Conservation (phyloP, 2,797 vertebrate genomes). For the Saxicola maurus region DNA sequence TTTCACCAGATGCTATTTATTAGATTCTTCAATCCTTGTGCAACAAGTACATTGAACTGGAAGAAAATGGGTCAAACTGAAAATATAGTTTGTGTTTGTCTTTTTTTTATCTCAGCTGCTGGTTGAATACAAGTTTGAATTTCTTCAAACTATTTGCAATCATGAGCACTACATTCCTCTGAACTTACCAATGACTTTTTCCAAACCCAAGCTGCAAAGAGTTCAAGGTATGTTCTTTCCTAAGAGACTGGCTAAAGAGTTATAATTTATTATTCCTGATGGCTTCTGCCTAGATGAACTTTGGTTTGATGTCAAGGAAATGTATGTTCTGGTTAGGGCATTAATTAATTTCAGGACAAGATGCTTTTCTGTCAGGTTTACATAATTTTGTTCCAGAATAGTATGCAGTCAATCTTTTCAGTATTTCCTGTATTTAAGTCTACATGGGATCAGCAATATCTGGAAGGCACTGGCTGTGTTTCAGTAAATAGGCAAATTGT, state of each 20-base stretch:
- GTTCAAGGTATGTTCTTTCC: conserved; percentile 83
- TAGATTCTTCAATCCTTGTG: background rate
- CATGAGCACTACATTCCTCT: conserved; percentile 97
- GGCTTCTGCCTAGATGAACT: background rate
- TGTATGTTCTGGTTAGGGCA: background rate
- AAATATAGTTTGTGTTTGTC: background rate
- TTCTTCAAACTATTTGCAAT: conserved; percentile 89
- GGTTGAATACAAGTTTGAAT: conserved; percentile 94
- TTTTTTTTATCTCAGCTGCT: conserved; percentile 75
- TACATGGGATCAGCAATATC: background rate
- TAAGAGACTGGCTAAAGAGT: background rate
- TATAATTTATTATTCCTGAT: background rate
- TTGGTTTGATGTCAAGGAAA: background rate
- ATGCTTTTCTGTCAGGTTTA: background rate
- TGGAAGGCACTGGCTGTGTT: background rate
- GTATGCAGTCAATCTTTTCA: background rate
- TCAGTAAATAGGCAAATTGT: background rate
- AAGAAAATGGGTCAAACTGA: background rate
- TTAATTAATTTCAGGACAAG: background rate
- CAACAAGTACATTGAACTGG: background rate
- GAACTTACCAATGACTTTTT: conserved; percentile 94
- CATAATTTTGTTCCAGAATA: background rate
- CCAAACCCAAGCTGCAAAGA: conserved; percentile 89
- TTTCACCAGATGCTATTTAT: background rate
- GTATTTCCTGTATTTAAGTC: background rate